Evolutionary conservation across 1,140 invertebrate species (phyloP).

Genomic region (Scaptomyza montana): DNA sequence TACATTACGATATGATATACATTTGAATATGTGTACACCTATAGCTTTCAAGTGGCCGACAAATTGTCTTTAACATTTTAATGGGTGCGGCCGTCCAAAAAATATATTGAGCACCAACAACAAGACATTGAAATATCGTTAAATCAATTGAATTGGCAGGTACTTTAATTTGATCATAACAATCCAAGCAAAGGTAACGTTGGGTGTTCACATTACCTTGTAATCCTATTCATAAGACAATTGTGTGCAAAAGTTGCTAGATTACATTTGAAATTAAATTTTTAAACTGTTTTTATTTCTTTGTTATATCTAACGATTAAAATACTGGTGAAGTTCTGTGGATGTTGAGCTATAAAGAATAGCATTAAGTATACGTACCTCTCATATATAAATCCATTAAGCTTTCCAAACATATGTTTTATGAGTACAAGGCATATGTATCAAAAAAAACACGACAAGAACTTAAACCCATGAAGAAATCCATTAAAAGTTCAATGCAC

Average conservation of each 20-base stretch:
- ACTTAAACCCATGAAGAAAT: constrained; percentile 10
- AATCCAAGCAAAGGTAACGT: neutral
- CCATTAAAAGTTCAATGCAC: constrained; percentile 72
- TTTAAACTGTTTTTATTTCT: neutral
- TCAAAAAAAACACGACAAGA: constrained; percentile 4
- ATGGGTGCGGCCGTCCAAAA: constrained; percentile 20
- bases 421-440: neutral
- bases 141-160: constrained; percentile 5
- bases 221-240: too few species aligned
- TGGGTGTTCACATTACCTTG: neutral
- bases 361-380: too few species aligned
- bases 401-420: neutral
- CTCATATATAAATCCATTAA: neutral
- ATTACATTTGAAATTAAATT: neutral
- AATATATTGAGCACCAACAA: neutral
- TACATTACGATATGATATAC: constrained; percentile 20
- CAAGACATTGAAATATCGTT: constrained; percentile 15
- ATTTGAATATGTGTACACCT: constrained; percentile 15
- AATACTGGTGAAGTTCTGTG: too few species aligned
- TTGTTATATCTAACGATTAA: too few species aligned
- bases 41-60: constrained; percentile 41
- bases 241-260: neutral
- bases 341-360: too few species aligned
- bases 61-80: constrained; percentile 36
- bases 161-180: neutral